phyloP scores from a whole-genome alignment of 2,888 invertebrate species.

The Caenorhabditis macrosperma region DNA sequence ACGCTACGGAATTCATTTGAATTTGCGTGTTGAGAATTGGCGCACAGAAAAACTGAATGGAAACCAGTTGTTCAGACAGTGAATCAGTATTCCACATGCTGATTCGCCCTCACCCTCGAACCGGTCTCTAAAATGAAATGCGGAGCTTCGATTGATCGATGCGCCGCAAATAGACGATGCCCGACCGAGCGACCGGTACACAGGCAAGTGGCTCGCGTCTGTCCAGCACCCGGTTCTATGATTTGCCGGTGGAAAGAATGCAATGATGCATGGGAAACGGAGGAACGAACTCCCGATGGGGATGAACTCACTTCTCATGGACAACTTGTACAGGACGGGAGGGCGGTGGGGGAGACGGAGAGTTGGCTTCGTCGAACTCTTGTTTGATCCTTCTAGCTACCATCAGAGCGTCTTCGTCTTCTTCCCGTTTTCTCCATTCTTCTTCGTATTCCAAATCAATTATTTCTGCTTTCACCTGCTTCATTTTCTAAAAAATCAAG shows the following conservation, averaged over 20 bases:
- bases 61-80: too few species aligned
- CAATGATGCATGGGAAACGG: neutral
- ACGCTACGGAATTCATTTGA: too few species aligned
- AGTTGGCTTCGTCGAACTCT: conserved; percentile 54
- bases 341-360: conserved; percentile 18
- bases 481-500: conserved; percentile 23
- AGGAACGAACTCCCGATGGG: neutral
- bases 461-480: conserved; percentile 58
- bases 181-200: conserved; percentile 36
- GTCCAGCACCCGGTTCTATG: conserved; percentile 32
- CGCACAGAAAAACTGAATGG: too few species aligned
- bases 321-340: conserved; percentile 2
- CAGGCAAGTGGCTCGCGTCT: conserved; percentile 38
- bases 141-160: conserved; percentile 33
- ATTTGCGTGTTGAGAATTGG: too few species aligned
- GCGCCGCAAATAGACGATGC: conserved; percentile 47
- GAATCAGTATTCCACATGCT: too few species aligned
- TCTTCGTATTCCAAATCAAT: conserved; percentile 62
- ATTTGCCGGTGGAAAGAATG: conserved; percentile 1
- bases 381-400: conserved; percentile 64
- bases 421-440: conserved; percentile 35
- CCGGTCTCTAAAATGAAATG: conserved; percentile 44
- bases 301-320: conserved; percentile 31
- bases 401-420: conserved; percentile 62
- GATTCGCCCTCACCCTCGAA: too few species aligned